Base-by-base conservation (phyloP, 2,888 invertebrate species). In the Rotaria socialis region DNA sequence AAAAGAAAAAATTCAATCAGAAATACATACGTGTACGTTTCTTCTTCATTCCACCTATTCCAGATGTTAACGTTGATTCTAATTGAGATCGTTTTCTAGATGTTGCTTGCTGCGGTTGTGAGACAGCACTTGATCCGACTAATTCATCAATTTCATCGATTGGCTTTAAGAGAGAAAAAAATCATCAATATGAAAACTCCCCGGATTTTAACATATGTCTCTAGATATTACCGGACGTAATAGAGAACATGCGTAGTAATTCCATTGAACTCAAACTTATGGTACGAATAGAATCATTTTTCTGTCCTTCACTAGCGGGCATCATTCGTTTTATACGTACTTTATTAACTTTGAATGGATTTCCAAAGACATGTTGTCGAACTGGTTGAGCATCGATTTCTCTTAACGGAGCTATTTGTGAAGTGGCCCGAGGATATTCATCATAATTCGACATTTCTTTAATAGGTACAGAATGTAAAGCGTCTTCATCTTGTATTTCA, bases 371-470 rank as follows among this genome's bases (percentile, higher is more conserved):
- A 90, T 99, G 98, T 89, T 97, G 96, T 24, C 98, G 92, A 84
- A 96, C 96, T 8, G 97, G 97, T 55, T 95, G 94, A 60, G 96
- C 95, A 92, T 99, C 98, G 85, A 99, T 94, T 92, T 97, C 97
- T 27, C 97, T 92, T 87, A 98, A 92, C 86, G 96, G 96, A 84
- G 95, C 95, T 86, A 96, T 95, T 84, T 87, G 87, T 35, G 19
- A 24, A 93, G 95, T 95, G 86, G 96, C 94, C 92, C 97, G 97
- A 87, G 98, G 93, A 91, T 99, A 97, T 91, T 98, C 97, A 92
- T 99, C 97, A 92, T 98, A 99, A 92, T 99, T 98, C 89, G 99
- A 99, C 99, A 99, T 99, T 91, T 96, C 96, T 41, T 95, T 94
- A 41, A 99, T 95, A 10, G 98, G 97, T 93, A 97, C 94, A 87